phyloP scores from a whole-genome alignment of 2,113 vertebrate genomes.

The Corythaeola cristata region DNA sequence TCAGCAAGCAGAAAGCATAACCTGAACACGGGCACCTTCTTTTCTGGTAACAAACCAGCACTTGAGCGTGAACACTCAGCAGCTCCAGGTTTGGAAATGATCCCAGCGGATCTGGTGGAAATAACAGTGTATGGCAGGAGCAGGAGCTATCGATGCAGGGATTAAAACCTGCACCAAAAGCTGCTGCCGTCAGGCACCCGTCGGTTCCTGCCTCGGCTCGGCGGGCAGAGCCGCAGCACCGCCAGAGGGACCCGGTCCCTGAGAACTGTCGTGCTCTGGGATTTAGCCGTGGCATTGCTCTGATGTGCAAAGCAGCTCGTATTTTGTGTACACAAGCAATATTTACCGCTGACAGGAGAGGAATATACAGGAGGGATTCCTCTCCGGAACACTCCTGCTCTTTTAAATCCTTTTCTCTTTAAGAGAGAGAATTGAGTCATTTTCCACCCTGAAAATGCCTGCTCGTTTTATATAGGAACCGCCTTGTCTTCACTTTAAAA shows the following conservation, averaged over 20 bases:
- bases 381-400: neutral
- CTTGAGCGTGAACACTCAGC: neutral
- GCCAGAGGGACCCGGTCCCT: too few relatives aligned
- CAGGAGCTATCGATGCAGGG: neutral
- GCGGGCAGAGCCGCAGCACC: neutral
- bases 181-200: too few relatives aligned
- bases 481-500: neutral
- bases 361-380: neutral
- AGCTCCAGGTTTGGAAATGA: neutral
- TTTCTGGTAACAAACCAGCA: neutral
- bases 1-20: neutral
- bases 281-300: neutral
- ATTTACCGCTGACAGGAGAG: neutral
- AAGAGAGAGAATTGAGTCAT: neutral
- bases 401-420: neutral
- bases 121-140: neutral
- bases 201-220: neutral
- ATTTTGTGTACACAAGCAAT: neutral
- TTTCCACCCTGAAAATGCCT: neutral
- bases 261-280: too few relatives aligned
- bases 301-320: neutral
- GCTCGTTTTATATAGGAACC: neutral
- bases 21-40: neutral
- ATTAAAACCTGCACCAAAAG: neutral
- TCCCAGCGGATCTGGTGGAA: neutral